A percentile compares a stretch with the other conserved stretches of the same genome.
phyloP scores from a whole-genome alignment of 2,888 invertebrate species.

The Leucophora obtusa region DNA sequence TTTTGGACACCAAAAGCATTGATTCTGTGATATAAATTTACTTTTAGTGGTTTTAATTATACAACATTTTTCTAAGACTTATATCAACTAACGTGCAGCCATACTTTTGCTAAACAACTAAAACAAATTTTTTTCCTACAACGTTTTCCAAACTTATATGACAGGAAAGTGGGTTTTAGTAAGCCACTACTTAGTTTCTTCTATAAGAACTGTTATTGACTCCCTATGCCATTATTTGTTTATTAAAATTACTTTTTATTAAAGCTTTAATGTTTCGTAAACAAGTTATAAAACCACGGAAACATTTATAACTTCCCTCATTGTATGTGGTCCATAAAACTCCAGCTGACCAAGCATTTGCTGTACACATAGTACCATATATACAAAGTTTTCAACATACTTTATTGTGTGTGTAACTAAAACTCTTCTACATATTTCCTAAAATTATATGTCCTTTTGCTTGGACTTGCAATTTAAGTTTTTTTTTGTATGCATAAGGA shows the following conservation, averaged over 20 bases:
- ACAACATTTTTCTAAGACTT: too few relatives aligned
- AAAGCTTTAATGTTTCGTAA: conserved; percentile 17
- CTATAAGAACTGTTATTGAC: not conserved
- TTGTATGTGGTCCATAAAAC: conserved; percentile 35
- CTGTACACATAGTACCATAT: not conserved
- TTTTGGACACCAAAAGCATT: too few relatives aligned
- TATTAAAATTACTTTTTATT: not conserved
- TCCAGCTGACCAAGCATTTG: conserved; percentile 43
- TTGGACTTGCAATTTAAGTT: conserved; percentile 18
- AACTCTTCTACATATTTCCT: conserved; percentile 27
- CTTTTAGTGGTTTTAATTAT: too few relatives aligned
- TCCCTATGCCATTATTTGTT: conserved; percentile 2
- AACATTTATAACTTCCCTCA: conserved; percentile 56
- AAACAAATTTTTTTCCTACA: too few relatives aligned
- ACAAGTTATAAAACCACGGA: conserved; percentile 53
- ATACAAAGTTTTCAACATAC: not conserved
- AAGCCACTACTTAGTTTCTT: not conserved
- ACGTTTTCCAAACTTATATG: too few relatives aligned
- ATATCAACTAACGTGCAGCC: too few relatives aligned
- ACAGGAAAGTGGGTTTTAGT: too few relatives aligned
- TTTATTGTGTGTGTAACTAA: not conserved
- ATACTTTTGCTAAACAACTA: too few relatives aligned
- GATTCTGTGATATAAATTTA: too few relatives aligned
- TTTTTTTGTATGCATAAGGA: conserved; percentile 7
- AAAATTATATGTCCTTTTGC: conserved; percentile 39